Evolutionary conservation across 1,140 invertebrate genomes (phyloP).

Genomic region (Latrodectus geometricus): DNA sequence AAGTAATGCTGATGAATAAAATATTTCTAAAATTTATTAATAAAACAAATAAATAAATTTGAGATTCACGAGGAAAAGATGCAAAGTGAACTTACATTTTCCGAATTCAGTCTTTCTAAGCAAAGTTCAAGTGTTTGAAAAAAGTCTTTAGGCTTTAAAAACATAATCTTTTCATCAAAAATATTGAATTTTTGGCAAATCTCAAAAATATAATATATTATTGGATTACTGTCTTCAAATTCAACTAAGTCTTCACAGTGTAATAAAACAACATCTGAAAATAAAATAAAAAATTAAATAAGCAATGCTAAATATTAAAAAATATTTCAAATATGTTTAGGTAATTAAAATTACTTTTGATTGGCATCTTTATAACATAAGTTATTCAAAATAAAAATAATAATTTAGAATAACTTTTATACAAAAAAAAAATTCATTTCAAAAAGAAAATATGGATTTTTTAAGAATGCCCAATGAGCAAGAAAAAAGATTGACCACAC

Average conservation of each 20-base stretch:
- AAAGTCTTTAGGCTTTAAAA: constrained; percentile 40
- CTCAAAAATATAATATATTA: constrained; percentile 27
- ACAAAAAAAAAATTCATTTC: background rate
- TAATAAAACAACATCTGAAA: constrained; percentile 13
- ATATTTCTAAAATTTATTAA: background rate
- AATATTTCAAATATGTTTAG: background rate
- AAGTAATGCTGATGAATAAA: background rate
- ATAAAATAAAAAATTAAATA: background rate
- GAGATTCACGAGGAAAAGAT: background rate
- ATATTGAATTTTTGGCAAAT: background rate
- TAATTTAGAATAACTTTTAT: background rate
- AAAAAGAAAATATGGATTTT: background rate
- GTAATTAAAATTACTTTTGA: background rate
- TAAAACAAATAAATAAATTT: background rate
- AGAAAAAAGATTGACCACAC: no score
- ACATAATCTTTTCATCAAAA: constrained; percentile 29
- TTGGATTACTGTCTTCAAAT: constrained; percentile 32
- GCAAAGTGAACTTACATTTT: background rate
- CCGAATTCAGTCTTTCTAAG: background rate
- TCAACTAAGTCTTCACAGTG: constrained; percentile 15
- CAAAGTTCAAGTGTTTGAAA: constrained; percentile 29
- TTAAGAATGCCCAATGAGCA: no score
- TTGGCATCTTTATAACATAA: background rate
- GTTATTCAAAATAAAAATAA: background rate
- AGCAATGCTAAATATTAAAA: background rate